phyloP scores from a whole-genome alignment of 2,797 vertebrate species.

The Semotilus atromaculatus region DNA sequence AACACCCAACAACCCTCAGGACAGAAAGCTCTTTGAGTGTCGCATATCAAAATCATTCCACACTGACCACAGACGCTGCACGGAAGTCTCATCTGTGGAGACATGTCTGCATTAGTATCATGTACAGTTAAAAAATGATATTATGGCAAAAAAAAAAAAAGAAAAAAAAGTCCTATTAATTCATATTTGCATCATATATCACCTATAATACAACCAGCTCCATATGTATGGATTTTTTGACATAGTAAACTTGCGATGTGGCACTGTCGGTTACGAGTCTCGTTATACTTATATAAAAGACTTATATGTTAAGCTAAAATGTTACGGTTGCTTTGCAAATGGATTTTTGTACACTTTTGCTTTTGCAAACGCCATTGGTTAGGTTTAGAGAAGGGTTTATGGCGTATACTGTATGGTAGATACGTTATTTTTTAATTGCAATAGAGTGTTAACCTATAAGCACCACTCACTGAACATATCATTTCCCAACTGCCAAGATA shows the following conservation, averaged over 20 bases:
- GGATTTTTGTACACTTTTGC: neutral
- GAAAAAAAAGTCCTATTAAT: too few relatives aligned
- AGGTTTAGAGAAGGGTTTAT: neutral
- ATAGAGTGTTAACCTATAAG: neutral
- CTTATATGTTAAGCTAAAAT: too few relatives aligned
- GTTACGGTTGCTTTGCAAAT: neutral
- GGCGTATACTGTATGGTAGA: neutral
- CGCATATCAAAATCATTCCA: neutral
- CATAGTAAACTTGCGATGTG: neutral
- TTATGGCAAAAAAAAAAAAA: too few relatives aligned
- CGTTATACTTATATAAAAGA: too few relatives aligned
- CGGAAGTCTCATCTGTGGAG: neutral
- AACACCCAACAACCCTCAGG: slow-evolving; percentile 18
- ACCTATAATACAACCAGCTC: neutral
- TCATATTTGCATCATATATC: neutral
- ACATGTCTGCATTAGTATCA: neutral
- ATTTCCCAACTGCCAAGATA: neutral
- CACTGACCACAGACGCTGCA: neutral
- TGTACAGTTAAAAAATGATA: neutral
- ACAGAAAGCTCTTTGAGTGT: neutral
- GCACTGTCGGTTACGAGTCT: neutral
- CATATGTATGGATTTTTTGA: neutral
- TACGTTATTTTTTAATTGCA: neutral
- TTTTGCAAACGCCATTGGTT: neutral
- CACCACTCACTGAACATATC: neutral